Percentiles rank a stretch among this genome's conserved stretches.
Evolutionary conservation across 1,140 invertebrate species (phyloP).

Genomic region (Euschistus heros): DNA sequence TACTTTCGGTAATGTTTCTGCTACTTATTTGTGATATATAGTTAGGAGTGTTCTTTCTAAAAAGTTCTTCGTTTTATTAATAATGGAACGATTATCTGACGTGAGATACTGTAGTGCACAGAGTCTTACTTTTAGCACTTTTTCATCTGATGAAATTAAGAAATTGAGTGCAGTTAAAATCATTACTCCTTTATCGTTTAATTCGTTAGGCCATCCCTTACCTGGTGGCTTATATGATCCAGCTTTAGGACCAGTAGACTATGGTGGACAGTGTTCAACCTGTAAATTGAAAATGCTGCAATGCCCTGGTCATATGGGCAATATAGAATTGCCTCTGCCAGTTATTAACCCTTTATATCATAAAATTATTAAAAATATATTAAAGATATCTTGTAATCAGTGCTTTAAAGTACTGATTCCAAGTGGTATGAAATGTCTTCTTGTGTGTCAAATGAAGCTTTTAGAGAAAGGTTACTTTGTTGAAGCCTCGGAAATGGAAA

Average conservation of each 20-base stretch:
- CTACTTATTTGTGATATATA: too few species aligned
- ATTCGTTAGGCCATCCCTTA: constrained; percentile 69
- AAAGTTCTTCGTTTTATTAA: neutral
- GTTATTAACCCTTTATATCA: constrained; percentile 89
- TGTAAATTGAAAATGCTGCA: constrained; percentile 56
- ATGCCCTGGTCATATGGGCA: constrained; percentile 91
- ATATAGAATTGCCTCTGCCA: constrained; percentile 82
- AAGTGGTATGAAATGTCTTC: constrained; percentile 45
- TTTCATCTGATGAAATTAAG: constrained; percentile 63
- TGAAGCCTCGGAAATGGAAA: constrained; percentile 54
- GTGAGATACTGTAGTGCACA: neutral
- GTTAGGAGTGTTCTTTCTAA: too few species aligned
- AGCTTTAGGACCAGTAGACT: constrained; percentile 44
- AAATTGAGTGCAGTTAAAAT: constrained; percentile 80
- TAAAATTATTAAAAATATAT: constrained; percentile 53
- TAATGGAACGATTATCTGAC: neutral
- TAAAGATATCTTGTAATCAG: constrained; percentile 55
- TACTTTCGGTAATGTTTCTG: too few species aligned
- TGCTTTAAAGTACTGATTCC: constrained; percentile 62
- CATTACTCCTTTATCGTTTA: constrained; percentile 70
- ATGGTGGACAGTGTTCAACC: constrained; percentile 61
- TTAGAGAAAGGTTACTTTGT: constrained; percentile 62
- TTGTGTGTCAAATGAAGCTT: constrained; percentile 62
- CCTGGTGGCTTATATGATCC: constrained; percentile 80
- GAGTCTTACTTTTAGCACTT: constrained; percentile 25